Conservation (phyloP, 1,140 invertebrate genomes). For the Acarapis woodi region DNA sequence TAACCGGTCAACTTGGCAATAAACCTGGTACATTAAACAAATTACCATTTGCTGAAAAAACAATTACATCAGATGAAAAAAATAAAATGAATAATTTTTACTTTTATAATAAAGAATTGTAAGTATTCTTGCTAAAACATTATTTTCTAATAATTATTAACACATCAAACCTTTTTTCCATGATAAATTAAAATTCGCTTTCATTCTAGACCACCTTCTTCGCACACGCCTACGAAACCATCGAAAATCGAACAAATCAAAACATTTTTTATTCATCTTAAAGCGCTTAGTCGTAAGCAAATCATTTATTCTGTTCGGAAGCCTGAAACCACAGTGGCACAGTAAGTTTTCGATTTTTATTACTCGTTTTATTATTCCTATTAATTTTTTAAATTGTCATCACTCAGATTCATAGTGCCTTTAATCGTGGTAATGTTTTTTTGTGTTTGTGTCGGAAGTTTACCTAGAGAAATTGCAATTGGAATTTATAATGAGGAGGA, state of each 20-base stretch:
- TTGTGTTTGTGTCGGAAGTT: constrained; percentile 65
- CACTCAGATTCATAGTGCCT: constrained; percentile 32
- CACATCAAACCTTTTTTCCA: too few relatives aligned
- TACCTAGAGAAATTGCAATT: constrained; percentile 46
- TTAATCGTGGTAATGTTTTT: constrained; percentile 77
- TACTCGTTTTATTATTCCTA: too few relatives aligned
- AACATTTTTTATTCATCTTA: neutral
- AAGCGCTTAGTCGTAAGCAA: constrained; percentile 1
- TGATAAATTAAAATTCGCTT: too few relatives aligned
- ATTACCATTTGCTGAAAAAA: neutral
- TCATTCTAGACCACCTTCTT: too few relatives aligned
- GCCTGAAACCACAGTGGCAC: constrained; percentile 26
- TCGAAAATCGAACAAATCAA: too few relatives aligned
- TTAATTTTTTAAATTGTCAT: too few relatives aligned
- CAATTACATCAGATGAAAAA: neutral
- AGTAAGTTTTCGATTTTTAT: too few relatives aligned
- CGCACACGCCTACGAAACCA: too few relatives aligned
- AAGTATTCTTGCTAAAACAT: too few relatives aligned
- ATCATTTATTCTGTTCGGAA: constrained; percentile 8
- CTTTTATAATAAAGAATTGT: too few relatives aligned
- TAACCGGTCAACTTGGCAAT: too few relatives aligned
- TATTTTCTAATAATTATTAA: too few relatives aligned
- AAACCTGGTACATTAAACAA: neutral
- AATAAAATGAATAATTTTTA: neutral
- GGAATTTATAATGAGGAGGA: constrained; percentile 32